Base-by-base conservation (phyloP, 2,797 vertebrate species). In the Chiroxiphia lanceolata region DNA sequence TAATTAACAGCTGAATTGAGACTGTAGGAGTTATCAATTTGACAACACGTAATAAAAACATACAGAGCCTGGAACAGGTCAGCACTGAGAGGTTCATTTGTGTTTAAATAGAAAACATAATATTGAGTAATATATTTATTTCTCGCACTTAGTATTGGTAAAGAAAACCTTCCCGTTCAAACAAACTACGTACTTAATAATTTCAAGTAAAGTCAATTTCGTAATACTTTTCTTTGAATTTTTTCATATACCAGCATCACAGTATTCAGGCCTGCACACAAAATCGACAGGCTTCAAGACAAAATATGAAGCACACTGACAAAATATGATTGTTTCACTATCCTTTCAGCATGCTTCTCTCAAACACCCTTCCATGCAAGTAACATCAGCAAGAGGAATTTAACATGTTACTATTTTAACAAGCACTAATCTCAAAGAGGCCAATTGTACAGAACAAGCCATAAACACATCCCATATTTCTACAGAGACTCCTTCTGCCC, bases 381-480 rank as follows among this genome's bases (percentile, higher is more conserved):
- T 57, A 91, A 77, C 77, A 74, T 94, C 95, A 96, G 85, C 86
- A 90, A 88, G 64, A 90, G 74, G 91, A 97, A 96, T 95, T 96
- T 94, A 90, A 83, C 70, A 77, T 54, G 95, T 89, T 95, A 50
- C 95, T 96, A 96, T 96, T 96, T 97, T 94, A 94, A 95, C 63
- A 79, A 94, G 68, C 47, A 93, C 89, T 95, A 94, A 97, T 94
- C 95, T 94, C 85, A 27, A 80, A 79, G 74, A 76, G 90, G 77
- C 80, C 76, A 82, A 65, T 74, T 44, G 10, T 79, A 82, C 67
- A 90, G 95, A 91, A 90, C 76, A 95, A 90, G 84, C 65, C 82
- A 92, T 75, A 89, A 94, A 86, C 67, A 79, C 22, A 72, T 76
- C 44, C 61, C 47, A 3, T 84, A 64, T 76, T 90, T 90, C 93